Evolutionary conservation across 2,113 vertebrate species (phyloP), one percentile per base, ranked within the genome.

Genomic region (Misgurnus mizolepis): DNA sequence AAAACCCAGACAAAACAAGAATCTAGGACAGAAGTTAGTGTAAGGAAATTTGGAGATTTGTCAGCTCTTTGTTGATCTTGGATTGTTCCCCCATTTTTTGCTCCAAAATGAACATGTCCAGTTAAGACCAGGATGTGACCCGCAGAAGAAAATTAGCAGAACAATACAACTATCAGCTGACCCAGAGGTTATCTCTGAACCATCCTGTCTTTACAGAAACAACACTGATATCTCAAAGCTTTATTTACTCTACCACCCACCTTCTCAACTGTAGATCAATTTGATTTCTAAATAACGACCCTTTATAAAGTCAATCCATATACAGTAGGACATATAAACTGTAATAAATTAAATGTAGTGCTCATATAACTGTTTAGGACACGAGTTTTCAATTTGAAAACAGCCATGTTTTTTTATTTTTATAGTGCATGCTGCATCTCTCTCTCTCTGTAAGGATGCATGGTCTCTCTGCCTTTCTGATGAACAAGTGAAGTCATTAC

Each of bases 401-500:
- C 15, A n/a, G 6, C 14, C 1, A 2, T 14, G 49, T 56, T 17
- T 11, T 18, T 15, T 40, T 61, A 45, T 18, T 73, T 43, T 9
- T 60, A 34, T 34, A 34, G 27, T 3, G 27, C 27, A 34, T 34
- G 40, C 17, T 12, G 53, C 9, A 56, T 69, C 27, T 50, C 67
- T 69, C 27, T 50, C 67, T 69, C 47, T 12, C 12, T 14, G 14
- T 18, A 7, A 7, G 4, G 0, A 27, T 17, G 47, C 4, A 1
- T 7, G 12, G 12, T 55, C 49, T 68, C 11, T 27, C 67, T 49
- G 18, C 49, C 17, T 45, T 43, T 71, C 79, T 87, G 88, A 87
- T 83, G 85, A 84, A 86, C 91, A 85, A 86, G 85, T 65, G 79
- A 78, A 82, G 90, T 90, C 85, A 90, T 92, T 92, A 92, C 89